These are phyloP conservation scores for Piscicola geometra DNA, from an alignment of 2,888 invertebrate species.

Conservation along the genomic window DNA sequence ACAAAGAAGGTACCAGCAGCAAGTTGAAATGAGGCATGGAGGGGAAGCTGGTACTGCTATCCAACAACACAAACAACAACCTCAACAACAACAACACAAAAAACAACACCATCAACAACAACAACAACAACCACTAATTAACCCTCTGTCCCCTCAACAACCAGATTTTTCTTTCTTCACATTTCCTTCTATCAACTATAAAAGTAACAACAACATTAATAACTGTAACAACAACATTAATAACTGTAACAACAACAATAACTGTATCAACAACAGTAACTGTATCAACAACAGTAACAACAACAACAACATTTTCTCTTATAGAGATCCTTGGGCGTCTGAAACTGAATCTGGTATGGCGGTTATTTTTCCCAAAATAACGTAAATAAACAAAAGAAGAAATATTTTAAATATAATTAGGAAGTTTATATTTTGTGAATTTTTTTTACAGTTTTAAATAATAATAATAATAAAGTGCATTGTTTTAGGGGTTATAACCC, in stretches of 20 bases:
- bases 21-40: too few species aligned
- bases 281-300: not conserved
- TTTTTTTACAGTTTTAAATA: too few species aligned
- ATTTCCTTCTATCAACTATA: not conserved
- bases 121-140: not conserved
- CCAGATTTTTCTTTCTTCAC: not conserved
- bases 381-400: too few species aligned
- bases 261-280: not conserved
- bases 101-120: not conserved
- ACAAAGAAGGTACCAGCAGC: not conserved
- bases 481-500: too few species aligned
- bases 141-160: not conserved
- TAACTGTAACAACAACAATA: not conserved
- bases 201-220: not conserved
- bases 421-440: too few species aligned
- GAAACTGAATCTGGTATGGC: not conserved
- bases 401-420: too few species aligned
- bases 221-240: not conserved
- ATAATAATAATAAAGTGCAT: too few species aligned
- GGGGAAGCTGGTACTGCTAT: too few species aligned
- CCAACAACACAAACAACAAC: not conserved
- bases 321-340: too few species aligned
- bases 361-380: not conserved
- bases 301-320: too few species aligned
- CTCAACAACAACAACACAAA: not conserved